Conservation (phyloP, 2,113 vertebrate genomes). For the rat (Rattus norvegicus) region DNA sequence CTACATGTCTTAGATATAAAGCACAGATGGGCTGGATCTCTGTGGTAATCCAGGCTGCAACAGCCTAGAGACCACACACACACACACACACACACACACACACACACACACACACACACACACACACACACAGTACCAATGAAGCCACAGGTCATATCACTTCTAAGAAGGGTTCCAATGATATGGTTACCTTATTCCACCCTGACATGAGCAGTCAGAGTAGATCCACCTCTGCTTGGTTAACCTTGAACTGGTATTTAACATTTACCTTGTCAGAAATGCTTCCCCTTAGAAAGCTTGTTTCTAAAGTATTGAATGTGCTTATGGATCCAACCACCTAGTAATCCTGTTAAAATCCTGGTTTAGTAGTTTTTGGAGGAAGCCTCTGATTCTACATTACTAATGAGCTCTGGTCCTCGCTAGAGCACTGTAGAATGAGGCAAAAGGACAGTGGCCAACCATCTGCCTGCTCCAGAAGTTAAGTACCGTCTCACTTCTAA, state of each 20-base stretch:
- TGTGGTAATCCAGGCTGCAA: background rate
- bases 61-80: background rate
- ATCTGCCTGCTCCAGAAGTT: background rate
- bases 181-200: background rate
- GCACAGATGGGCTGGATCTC: background rate
- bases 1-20: background rate
- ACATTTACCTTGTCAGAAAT: background rate
- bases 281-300: background rate
- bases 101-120: background rate
- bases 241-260: background rate
- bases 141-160: background rate
- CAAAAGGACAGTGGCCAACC: background rate
- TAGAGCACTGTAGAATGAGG: background rate
- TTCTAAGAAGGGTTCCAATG: background rate
- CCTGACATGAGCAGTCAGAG: background rate
- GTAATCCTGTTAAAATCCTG: background rate
- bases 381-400: background rate
- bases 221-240: background rate
- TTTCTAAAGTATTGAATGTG: conserved; percentile 8
- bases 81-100: background rate
- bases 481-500: background rate
- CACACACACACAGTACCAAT: background rate
- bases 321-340: background rate
- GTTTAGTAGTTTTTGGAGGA: background rate
- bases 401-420: background rate